Conservation (phyloP, 2,888 invertebrate species). For the Mythimna ferrago region DNA sequence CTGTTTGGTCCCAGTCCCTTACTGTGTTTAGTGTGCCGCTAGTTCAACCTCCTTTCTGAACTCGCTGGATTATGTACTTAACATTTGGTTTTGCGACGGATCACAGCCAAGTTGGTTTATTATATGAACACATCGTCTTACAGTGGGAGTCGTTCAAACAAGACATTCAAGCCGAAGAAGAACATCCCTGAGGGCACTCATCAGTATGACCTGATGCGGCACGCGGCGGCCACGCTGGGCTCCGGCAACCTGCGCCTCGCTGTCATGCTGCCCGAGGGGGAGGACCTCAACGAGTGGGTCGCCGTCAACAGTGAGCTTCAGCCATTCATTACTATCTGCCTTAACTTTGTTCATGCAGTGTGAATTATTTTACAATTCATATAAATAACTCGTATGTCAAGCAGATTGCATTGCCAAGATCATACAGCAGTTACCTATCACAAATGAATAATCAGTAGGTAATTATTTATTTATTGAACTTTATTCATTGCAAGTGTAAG, state of each 20-base stretch:
- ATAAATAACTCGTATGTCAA: too few relatives aligned
- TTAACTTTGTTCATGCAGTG: not conserved
- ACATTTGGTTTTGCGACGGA: not conserved
- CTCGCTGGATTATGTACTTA: not conserved
- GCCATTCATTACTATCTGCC: constrained; percentile 8
- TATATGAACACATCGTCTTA: constrained; percentile 49
- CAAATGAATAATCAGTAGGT: not conserved
- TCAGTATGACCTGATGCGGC: constrained; percentile 99
- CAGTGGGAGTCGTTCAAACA: constrained; percentile 97
- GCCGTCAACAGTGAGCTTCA: constrained; percentile 98
- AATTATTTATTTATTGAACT: too few relatives aligned
- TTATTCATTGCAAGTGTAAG: not conserved
- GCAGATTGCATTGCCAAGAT: too few relatives aligned
- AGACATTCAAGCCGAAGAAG: constrained; percentile 99
- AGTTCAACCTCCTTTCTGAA: not conserved
- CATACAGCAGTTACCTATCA: too few relatives aligned
- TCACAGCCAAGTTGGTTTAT: not conserved
- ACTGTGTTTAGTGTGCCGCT: not conserved
- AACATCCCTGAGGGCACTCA: constrained; percentile 99
- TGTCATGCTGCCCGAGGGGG: constrained; percentile 99
- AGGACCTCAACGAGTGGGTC: constrained; percentile 99
- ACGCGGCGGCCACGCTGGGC: constrained; percentile 99
- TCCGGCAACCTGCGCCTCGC: constrained; percentile 99
- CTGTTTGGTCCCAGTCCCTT: not conserved
- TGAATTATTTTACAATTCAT: not conserved